Evolutionary conservation across 2,888 invertebrate genomes (phyloP).

Genomic region (Girardia tigrina): DNA sequence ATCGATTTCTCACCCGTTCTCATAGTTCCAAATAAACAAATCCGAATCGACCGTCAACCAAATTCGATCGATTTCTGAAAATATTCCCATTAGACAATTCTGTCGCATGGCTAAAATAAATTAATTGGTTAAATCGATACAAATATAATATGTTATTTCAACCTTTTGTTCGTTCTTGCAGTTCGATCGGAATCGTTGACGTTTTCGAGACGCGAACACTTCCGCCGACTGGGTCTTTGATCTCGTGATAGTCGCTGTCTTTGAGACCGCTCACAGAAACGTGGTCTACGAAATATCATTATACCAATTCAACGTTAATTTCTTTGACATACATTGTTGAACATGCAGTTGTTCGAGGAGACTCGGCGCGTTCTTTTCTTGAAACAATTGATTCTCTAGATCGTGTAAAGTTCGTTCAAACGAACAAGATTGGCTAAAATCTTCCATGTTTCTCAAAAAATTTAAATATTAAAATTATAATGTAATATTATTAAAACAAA

Average conservation of each 20-base stretch:
- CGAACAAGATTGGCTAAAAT: neutral
- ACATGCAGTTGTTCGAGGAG: neutral
- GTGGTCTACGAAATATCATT: neutral
- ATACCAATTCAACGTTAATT: neutral
- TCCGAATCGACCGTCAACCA: slow-evolving; percentile 95
- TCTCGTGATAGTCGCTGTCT: neutral
- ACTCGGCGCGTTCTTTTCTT: neutral
- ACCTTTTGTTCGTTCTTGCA: neutral
- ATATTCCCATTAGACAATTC: slow-evolving; percentile 88
- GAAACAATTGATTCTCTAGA: neutral
- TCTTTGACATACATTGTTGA: neutral
- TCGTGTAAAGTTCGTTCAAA: neutral
- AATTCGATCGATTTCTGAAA: slow-evolving; percentile 83
- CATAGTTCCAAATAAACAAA: slow-evolving; percentile 93
- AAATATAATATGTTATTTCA: neutral
- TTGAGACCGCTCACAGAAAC: neutral
- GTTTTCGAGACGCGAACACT: neutral
- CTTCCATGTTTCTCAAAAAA: neutral
- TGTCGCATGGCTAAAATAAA: slow-evolving; percentile 68
- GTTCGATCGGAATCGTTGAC: neutral
- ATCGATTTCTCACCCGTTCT: too few species aligned
- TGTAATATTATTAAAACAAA: slow-evolving; percentile 1
- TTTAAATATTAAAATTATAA: neutral
- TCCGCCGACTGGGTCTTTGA: neutral
- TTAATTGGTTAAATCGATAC: neutral